phyloP scores from a whole-genome alignment of 2,797 vertebrate genomes.

The Oryzias sinensis region DNA sequence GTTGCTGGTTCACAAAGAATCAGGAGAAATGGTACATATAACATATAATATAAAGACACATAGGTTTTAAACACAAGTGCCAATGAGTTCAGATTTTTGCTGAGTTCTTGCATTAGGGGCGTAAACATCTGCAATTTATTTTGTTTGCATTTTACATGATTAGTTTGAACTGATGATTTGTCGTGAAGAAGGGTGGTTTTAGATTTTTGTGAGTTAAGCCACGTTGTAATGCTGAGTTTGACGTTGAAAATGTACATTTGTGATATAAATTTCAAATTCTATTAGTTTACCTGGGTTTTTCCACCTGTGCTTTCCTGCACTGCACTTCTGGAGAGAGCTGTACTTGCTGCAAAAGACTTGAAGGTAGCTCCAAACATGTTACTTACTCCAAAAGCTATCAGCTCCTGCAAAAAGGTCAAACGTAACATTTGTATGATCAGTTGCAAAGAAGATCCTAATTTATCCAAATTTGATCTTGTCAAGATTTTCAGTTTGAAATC shows the following conservation, averaged over 20 bases:
- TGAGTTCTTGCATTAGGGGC: too few species aligned
- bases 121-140: too few species aligned
- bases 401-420: slow-evolving; percentile 77
- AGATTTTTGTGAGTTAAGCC: too few species aligned
- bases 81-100: too few species aligned
- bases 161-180: too few species aligned
- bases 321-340: slow-evolving; percentile 90
- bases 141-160: too few species aligned
- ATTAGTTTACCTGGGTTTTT: slow-evolving; percentile 88
- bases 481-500: not conserved
- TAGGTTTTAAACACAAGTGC: too few species aligned
- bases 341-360: slow-evolving; percentile 88
- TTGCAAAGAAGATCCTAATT: not conserved
- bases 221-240: too few species aligned
- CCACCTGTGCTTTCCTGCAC: slow-evolving; percentile 98
- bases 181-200: too few species aligned
- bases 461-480: not conserved
- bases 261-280: not conserved
- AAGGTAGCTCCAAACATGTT: slow-evolving; percentile 90
- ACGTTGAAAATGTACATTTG: not conserved
- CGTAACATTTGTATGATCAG: not conserved
- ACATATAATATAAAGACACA: too few species aligned
- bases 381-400: slow-evolving; percentile 92
- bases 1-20: too few species aligned
- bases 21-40: too few species aligned